Conservation (phyloP, 2,113 vertebrate genomes). For the Poicephalus gulielmi region DNA sequence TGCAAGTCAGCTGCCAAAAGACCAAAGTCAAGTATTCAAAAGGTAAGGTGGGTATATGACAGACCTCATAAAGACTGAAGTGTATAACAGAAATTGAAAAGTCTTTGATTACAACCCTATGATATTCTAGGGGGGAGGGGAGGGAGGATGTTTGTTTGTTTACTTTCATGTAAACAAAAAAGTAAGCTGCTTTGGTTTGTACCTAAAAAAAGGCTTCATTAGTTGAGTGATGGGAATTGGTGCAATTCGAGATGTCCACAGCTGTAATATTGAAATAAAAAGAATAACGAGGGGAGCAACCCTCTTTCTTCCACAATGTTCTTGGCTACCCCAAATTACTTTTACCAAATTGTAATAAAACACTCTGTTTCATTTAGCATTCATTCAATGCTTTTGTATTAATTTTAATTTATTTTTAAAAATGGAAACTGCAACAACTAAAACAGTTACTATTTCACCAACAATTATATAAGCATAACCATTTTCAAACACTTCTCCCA, state of each 20-base stretch:
- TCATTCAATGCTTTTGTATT: background rate
- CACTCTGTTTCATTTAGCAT: background rate
- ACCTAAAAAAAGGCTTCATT: background rate
- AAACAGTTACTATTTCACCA: background rate
- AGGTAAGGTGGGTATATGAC: background rate
- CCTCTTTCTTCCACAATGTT: background rate
- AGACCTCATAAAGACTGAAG: background rate
- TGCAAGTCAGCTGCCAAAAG: background rate
- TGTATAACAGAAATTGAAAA: background rate
- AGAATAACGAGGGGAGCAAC: fast-evolving
- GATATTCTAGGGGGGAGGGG: fast-evolving
- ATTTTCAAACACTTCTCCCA: background rate
- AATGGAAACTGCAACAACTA: background rate
- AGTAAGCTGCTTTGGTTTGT: background rate
- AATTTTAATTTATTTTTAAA: background rate
- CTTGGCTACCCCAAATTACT: background rate
- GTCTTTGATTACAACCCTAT: too few species aligned
- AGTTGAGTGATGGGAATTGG: background rate
- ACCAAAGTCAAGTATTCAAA: background rate
- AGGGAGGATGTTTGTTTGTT: background rate
- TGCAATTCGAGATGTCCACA: fast-evolving
- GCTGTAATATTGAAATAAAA: background rate
- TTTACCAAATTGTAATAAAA: background rate
- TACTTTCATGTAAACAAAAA: background rate
- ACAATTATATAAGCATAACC: background rate